A percentile compares a stretch with the other conserved stretches of the same genome.
Conservation (phyloP, 92 coral and sea anemone genomes). For the Epizoanthus stellaris region DNA sequence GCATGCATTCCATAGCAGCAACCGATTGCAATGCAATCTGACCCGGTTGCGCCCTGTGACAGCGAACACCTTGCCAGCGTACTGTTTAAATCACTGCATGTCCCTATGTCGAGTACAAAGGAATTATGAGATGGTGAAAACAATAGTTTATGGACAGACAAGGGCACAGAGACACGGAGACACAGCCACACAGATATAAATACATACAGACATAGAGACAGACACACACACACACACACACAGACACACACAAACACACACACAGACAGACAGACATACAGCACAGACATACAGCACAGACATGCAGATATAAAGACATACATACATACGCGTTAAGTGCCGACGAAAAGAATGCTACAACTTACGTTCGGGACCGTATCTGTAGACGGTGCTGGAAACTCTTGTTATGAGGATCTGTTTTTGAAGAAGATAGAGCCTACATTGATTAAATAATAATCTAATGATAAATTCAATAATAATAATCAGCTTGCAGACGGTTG, state of each 20-base stretch:
- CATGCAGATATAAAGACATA: not conserved
- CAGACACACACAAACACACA: too few relatives aligned
- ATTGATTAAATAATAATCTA: too few relatives aligned
- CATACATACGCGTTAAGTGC: not conserved
- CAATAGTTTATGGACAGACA: not conserved
- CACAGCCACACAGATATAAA: not conserved
- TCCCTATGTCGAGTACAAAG: not conserved
- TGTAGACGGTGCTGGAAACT: not conserved
- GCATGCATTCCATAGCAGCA: constrained; percentile 10
- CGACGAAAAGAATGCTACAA: not conserved
- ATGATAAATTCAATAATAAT: too few relatives aligned
- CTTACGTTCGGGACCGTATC: constrained; percentile 41
- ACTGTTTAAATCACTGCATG: not conserved
- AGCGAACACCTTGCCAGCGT: not conserved
- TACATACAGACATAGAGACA: not conserved
- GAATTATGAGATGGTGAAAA: not conserved
- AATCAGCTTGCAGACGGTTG: too few relatives aligned
- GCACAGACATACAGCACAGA: too few relatives aligned
- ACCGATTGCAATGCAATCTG: not conserved
- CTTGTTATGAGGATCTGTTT: constrained; percentile 10
- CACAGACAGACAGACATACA: too few relatives aligned
- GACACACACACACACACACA: not conserved
- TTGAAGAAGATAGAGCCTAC: not conserved
- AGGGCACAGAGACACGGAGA: too few relatives aligned
- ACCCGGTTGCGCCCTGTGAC: not conserved